Percentiles rank a stretch among this genome's conserved stretches.
Conservation (phyloP, 2,888 invertebrate genomes). For the Sussaba pulchella region DNA sequence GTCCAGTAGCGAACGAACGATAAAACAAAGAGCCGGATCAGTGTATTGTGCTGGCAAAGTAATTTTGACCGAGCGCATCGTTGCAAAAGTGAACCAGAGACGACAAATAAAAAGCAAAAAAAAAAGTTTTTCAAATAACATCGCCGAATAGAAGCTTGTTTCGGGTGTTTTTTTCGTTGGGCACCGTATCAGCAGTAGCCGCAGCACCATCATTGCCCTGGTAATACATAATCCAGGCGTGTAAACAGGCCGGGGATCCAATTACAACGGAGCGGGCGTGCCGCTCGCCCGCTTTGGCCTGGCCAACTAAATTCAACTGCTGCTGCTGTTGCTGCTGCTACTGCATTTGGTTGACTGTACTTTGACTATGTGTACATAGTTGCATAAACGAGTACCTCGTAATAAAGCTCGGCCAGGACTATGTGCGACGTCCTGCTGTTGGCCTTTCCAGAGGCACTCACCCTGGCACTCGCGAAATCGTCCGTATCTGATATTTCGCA, state of each 20-base stretch:
- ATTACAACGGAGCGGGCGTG: slow-evolving; percentile 52
- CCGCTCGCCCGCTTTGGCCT: slow-evolving; percentile 49
- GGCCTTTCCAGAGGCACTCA: slow-evolving; percentile 44
- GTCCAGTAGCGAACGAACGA: neutral
- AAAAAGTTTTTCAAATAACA: slow-evolving; percentile 23
- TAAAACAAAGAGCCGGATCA: neutral
- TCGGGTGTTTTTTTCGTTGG: slow-evolving; percentile 17
- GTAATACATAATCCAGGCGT: slow-evolving; percentile 63
- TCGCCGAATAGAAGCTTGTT: slow-evolving; percentile 13
- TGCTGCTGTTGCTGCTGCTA: slow-evolving; percentile 24
- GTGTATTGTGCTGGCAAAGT: slow-evolving; percentile 25
- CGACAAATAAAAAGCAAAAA: neutral
- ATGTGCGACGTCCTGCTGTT: slow-evolving; percentile 35
- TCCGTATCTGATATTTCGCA: neutral
- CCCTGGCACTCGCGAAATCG: neutral
- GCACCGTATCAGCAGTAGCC: no score
- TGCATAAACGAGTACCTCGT: slow-evolving; percentile 15
- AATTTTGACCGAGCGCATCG: neutral
- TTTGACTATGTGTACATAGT: slow-evolving; percentile 5
- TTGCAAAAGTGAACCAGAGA: neutral
- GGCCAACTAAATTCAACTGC: slow-evolving; percentile 59
- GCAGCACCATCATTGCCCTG: slow-evolving; percentile 25
- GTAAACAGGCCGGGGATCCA: slow-evolving; percentile 65
- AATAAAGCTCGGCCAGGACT: slow-evolving; percentile 27
- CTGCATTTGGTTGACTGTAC: slow-evolving; percentile 48